phyloP scores from a whole-genome alignment of 2,888 invertebrate species.

The Macrostomum cliftonense region DNA sequence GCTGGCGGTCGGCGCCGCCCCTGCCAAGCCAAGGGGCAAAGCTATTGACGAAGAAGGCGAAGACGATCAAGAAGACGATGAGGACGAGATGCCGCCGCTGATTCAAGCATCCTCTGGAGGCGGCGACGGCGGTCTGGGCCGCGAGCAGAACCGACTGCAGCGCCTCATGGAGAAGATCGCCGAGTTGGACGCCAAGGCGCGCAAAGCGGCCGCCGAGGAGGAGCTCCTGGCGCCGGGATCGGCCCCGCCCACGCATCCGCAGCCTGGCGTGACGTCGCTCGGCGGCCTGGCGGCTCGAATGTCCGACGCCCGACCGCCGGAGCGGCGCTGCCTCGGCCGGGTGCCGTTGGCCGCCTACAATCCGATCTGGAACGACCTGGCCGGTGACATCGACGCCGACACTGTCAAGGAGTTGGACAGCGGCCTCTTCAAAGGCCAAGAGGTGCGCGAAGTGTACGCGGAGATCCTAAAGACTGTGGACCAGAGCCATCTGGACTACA shows the following conservation, averaged over 20 bases:
- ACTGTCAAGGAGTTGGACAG: constrained; percentile 31
- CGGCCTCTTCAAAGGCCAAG: constrained; percentile 32
- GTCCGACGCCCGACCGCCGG: constrained; percentile 34
- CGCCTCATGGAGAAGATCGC: too few relatives aligned
- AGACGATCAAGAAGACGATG: constrained; percentile 16
- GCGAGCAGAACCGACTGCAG: too few relatives aligned
- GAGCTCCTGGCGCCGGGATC: too few relatives aligned
- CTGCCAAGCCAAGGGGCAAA: too few relatives aligned
- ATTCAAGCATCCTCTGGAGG: constrained; percentile 17
- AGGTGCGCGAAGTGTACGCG: constrained; percentile 34
- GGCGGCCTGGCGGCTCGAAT: constrained; percentile 19
- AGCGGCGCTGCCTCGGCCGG: constrained; percentile 30
- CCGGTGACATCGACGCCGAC: constrained; percentile 25
- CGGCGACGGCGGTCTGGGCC: too few relatives aligned
- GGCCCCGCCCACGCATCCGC: too few relatives aligned
- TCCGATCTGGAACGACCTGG: constrained; percentile 34
- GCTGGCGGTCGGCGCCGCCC: too few relatives aligned
- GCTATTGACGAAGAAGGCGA: constrained; percentile 7
- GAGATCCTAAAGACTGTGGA: constrained; percentile 36
- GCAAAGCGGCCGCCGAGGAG: too few relatives aligned
- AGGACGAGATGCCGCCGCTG: constrained; percentile 27
- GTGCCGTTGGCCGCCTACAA: constrained; percentile 24
- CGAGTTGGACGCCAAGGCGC: too few relatives aligned
- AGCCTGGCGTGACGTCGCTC: too few relatives aligned
- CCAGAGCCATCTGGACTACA: constrained; percentile 23